Evolutionary conservation across 2,888 invertebrate species (phyloP), one percentile per base, ranked within the genome.

Genomic region (Drosophila paramelanica): DNA sequence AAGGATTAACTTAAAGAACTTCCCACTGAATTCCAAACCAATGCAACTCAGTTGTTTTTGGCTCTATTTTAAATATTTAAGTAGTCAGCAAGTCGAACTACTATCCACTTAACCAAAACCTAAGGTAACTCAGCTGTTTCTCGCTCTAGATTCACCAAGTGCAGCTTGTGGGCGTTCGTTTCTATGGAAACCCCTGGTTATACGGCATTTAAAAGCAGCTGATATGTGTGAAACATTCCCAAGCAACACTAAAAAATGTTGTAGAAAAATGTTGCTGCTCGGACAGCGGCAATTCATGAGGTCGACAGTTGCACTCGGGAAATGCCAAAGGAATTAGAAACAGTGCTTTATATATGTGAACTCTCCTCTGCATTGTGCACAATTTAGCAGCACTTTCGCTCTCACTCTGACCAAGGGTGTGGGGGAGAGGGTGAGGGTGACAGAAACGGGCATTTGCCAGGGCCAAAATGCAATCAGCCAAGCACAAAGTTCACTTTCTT

Each of bases 401-500:
- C 79, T 79, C 66, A 69, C 60, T 73, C 60, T 47, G 13, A n/a
- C 51, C 38, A 13, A 17, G 8, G 36, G 17, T 5, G 42, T 33
- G 36, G 11, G 42, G 17, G 17, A n/a, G n/a, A 42, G 46, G 25
- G 46, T 51, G 47, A 42, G 14, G 13, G 23, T n/a, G 41, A 41
- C 42, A 42, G 20, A 42, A 43, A 43, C 36, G 51, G 47, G 10
- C 74, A 64, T 64, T 79, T 50, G 59, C 49, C 71, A 67, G 62
- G 77, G 66, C 51, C 67, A 67, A 71, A 79, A 49, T 74, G 72
- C 78, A 83, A 86, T 83, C 84, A 73, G 89, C 75, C 84, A 75
- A 84, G 75, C 57, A 73, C 84, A 89, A 88, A 84, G 89, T 84
- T 84, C 87, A 84, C 73, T 84, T 87, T 74, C 73, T 66, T 33